A percentile compares a stretch with the other conserved stretches of the same genome.
phyloP scores from a whole-genome alignment of 2,797 vertebrate species.

The Periophthalmus magnuspinnatus region DNA sequence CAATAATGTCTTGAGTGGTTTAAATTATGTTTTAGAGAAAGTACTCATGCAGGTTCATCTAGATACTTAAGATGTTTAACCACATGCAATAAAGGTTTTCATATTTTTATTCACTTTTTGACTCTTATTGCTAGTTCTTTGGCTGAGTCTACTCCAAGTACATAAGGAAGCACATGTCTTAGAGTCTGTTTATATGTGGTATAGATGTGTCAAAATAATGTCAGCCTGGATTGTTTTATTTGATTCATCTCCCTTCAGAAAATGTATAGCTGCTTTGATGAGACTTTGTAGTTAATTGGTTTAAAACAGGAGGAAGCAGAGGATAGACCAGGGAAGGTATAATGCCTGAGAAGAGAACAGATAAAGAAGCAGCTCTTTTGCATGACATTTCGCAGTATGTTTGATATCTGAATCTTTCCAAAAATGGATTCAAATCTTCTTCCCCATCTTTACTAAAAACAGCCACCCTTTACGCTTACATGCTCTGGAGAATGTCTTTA shows the following conservation, averaged over 20 bases:
- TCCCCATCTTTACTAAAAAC: not conserved
- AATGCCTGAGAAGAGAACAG: no score
- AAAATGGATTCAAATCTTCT: not conserved
- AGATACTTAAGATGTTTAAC: constrained; percentile 17
- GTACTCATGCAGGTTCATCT: constrained; percentile 2
- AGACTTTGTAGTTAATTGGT: no score
- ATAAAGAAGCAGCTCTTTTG: no score
- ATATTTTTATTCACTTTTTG: no score
- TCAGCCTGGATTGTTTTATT: no score
- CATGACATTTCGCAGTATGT: no score
- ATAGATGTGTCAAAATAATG: constrained; percentile 32
- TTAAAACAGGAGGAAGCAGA: no score
- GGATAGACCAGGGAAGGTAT: no score
- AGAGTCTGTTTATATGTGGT: constrained; percentile 27
- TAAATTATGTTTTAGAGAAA: constrained; percentile 20
- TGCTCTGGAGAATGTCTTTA: not conserved
- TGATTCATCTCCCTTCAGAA: no score
- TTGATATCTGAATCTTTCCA: not conserved
- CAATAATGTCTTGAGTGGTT: constrained; percentile 15
- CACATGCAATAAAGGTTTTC: constrained; percentile 50
- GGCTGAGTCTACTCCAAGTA: constrained; percentile 3
- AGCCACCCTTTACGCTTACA: not conserved
- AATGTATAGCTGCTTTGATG: not conserved
- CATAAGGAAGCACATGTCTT: not conserved
- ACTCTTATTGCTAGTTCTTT: not conserved